phyloP scores from a whole-genome alignment of 2,113 vertebrate species.

The Semicossyphus pulcher region DNA sequence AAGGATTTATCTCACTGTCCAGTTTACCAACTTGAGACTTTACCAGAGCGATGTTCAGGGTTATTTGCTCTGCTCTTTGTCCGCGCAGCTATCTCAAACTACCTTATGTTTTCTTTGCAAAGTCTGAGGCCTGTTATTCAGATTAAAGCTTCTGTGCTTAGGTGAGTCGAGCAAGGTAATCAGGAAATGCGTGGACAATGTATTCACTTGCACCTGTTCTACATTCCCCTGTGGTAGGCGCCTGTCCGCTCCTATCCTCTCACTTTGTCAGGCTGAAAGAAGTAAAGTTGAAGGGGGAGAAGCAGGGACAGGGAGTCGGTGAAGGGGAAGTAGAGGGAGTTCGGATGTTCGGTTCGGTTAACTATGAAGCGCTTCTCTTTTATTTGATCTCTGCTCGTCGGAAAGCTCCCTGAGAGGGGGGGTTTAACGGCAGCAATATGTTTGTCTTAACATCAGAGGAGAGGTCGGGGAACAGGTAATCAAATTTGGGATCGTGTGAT shows the following conservation, averaged over 20 bases:
- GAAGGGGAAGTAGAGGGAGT: constrained; percentile 25
- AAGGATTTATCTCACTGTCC: constrained; percentile 42
- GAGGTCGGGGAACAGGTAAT: constrained; percentile 56
- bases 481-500: constrained; percentile 60
- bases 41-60: constrained; percentile 21
- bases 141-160: constrained; percentile 11
- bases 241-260: constrained; percentile 59
- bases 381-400: constrained; percentile 54
- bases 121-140: constrained; percentile 34
- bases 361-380: constrained; percentile 39
- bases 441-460: constrained; percentile 52
- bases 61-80: constrained; percentile 29
- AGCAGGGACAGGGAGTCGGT: constrained; percentile 14
- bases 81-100: constrained; percentile 10
- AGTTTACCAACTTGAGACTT: constrained; percentile 31
- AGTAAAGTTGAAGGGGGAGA: constrained; percentile 49
- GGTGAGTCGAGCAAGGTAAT: constrained; percentile 44
- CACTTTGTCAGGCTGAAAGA: constrained; percentile 35
- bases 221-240: constrained; percentile 39
- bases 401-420: constrained; percentile 8
- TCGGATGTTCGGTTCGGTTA: constrained; percentile 40
- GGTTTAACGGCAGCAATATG: constrained; percentile 33
- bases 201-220: constrained; percentile 36
- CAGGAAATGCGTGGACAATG: constrained; percentile 49
- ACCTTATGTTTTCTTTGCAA: constrained; percentile 45